These are phyloP conservation scores for Pammene fasciana DNA, from an alignment of 2,888 invertebrate species.

Conservation along the genomic window DNA sequence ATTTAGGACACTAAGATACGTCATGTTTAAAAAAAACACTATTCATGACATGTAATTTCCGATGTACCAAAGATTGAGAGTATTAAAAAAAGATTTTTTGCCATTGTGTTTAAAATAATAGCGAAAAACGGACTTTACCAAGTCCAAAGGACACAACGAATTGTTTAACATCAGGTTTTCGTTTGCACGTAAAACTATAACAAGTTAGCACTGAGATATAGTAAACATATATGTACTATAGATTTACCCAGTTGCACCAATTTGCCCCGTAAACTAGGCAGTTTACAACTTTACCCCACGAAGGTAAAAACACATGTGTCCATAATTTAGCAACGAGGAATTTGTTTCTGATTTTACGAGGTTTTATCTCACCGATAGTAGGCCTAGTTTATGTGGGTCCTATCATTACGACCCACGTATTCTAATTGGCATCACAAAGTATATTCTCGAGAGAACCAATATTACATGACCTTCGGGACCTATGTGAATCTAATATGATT, in stretches of 20 bases:
- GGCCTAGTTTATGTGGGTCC: slow-evolving; percentile 28
- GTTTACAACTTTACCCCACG: not conserved
- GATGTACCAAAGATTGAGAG: too few relatives aligned
- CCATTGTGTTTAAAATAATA: too few relatives aligned
- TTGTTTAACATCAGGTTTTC: too few relatives aligned
- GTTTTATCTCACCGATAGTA: slow-evolving; percentile 27
- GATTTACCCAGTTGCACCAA: not conserved
- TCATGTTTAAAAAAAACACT: too few relatives aligned
- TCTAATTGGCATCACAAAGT: not conserved
- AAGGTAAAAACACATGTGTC: slow-evolving; percentile 29
- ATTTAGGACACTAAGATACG: too few relatives aligned
- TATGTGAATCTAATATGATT: too few relatives aligned
- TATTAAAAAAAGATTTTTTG: too few relatives aligned
- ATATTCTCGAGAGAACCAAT: not conserved
- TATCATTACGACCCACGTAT: slow-evolving; percentile 2
- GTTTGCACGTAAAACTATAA: too few relatives aligned
- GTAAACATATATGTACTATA: not conserved
- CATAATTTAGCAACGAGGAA: slow-evolving; percentile 17
- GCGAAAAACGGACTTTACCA: too few relatives aligned
- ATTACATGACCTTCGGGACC: not conserved
- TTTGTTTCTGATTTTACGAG: slow-evolving; percentile 34
- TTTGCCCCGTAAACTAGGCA: not conserved
- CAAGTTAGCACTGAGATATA: too few relatives aligned
- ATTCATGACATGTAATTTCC: too few relatives aligned
- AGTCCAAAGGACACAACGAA: too few relatives aligned